Conservation (phyloP, 2,888 invertebrate species). For the Mantis religiosa region DNA sequence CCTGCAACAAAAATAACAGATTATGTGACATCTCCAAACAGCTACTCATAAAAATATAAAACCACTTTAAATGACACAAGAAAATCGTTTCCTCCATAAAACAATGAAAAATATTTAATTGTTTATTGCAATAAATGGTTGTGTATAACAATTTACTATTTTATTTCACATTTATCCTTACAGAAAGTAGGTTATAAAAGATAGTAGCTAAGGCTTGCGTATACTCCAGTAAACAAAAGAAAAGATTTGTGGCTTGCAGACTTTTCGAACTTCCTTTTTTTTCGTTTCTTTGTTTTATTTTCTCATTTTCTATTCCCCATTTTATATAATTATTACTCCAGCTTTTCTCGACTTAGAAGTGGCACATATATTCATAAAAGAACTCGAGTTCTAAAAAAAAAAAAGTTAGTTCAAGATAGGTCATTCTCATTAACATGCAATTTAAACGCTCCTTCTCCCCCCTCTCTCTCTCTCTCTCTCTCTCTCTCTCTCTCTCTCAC, state of each 20-base stretch:
- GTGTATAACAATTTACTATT: too few species aligned
- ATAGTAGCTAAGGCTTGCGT: too few species aligned
- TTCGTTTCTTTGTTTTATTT: not conserved
- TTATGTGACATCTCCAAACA: too few species aligned
- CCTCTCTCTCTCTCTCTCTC: not conserved
- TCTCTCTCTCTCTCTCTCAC: not conserved
- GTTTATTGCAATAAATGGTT: too few species aligned
- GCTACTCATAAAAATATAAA: too few species aligned
- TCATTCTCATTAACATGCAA: conserved; percentile 29
- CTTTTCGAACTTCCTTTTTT: not conserved
- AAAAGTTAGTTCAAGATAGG: conserved; percentile 22
- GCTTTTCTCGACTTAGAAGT: not conserved
- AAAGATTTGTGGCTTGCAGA: not conserved
- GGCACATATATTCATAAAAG: conserved; percentile 16
- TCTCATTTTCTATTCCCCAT: not conserved
- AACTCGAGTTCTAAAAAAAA: conserved; percentile 10
- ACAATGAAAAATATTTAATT: too few species aligned
- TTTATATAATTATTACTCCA: not conserved
- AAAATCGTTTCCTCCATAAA: too few species aligned
- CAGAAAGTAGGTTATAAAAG: too few species aligned
- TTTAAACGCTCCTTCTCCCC: not conserved
- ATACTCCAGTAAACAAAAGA: not conserved
- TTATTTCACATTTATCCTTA: too few species aligned
- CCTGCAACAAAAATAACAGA: too few species aligned
- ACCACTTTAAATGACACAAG: too few species aligned